A percentile compares a stretch with the other conserved stretches of the same genome.
phyloP scores from a whole-genome alignment of 2,797 vertebrate species.

The Alcedo quadribrachys region DNA sequence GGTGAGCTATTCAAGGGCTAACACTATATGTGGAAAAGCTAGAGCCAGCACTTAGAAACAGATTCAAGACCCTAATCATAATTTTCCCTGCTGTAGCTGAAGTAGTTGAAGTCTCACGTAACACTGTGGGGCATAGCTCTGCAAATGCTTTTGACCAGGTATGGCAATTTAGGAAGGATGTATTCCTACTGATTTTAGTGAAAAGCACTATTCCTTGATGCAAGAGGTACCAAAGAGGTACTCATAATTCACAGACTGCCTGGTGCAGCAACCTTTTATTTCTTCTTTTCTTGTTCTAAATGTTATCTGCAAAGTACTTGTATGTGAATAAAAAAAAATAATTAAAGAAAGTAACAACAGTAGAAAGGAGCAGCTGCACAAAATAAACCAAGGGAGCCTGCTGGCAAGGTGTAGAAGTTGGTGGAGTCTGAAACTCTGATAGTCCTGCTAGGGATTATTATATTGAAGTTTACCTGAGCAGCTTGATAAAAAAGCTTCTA shows the following conservation, averaged over 20 bases:
- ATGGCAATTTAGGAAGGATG: not conserved
- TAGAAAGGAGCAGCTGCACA: not conserved
- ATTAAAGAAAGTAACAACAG: not conserved
- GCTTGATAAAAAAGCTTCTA: not conserved
- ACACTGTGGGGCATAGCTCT: not conserved
- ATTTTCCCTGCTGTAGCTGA: slow-evolving; percentile 17
- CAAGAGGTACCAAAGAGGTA: not conserved
- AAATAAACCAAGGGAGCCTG: not conserved
- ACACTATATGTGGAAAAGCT: not conserved
- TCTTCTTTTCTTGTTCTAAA: not conserved
- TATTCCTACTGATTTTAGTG: not conserved
- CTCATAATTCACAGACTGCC: not conserved
- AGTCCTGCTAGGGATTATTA: not conserved
- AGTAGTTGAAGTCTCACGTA: not conserved
- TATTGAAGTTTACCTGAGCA: not conserved
- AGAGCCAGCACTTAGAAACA: not conserved
- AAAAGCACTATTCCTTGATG: not conserved
- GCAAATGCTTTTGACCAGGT: slow-evolving; percentile 7
- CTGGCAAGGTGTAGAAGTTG: not conserved
- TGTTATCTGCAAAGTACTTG: not conserved
- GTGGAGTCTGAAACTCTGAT: not conserved
- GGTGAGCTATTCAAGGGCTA: not conserved
- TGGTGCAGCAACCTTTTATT: not conserved
- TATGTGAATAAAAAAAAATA: slow-evolving; percentile 10
- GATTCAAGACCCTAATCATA: slow-evolving; percentile 10